Conservation (phyloP, 2,888 invertebrate genomes). For the Mesorhabditis sp. region DNA sequence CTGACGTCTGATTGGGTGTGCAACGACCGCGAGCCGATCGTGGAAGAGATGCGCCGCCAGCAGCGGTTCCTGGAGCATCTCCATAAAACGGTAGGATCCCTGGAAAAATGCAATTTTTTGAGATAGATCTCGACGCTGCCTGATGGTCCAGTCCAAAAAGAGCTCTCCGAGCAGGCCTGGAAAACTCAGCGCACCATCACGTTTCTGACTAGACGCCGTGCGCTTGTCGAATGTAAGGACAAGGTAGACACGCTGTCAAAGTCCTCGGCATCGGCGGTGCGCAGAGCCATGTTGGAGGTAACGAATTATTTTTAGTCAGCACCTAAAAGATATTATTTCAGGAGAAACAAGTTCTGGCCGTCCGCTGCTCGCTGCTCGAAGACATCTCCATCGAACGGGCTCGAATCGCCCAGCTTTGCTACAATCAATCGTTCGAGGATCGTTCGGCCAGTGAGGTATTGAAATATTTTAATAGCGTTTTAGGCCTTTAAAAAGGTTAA, state of each 20-base stretch:
- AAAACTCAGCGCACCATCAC: background rate
- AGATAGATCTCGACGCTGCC: background rate
- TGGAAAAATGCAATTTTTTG: background rate
- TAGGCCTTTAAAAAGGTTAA: too few species aligned
- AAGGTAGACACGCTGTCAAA: background rate
- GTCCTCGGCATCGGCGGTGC: conserved; percentile 27
- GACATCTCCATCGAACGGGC: conserved; percentile 12
- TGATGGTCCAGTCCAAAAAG: background rate
- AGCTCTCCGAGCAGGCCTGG: background rate
- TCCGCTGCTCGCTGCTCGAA: conserved; percentile 18
- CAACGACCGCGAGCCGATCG: conserved; percentile 30
- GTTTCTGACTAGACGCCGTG: background rate
- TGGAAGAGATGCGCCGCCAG: conserved; percentile 49
- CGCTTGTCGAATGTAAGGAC: background rate
- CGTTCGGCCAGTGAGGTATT: too few species aligned
- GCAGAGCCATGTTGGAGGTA: conserved; percentile 29
- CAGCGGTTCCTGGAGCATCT: conserved; percentile 42
- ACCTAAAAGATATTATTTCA: conserved; percentile 9
- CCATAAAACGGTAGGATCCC: conserved; percentile 43
- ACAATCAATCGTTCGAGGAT: background rate
- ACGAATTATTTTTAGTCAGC: background rate
- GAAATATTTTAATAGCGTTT: too few species aligned
- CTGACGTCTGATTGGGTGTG: conserved; percentile 26
- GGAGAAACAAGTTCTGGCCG: conserved; percentile 30
- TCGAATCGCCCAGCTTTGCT: conserved; percentile 6